Conservation (phyloP, 2,888 invertebrate species). For the Abscondita cerata region DNA sequence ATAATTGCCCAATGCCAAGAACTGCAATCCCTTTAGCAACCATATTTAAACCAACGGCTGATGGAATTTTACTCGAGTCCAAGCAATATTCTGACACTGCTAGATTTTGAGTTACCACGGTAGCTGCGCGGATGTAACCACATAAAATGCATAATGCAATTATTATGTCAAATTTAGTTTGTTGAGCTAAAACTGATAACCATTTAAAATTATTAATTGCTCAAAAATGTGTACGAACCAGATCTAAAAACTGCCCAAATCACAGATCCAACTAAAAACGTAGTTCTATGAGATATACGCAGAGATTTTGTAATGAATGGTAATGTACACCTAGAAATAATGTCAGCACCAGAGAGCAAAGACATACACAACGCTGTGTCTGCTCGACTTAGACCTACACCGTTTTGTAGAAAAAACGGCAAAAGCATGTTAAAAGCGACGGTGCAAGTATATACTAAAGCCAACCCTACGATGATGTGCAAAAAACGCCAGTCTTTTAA, state of each 20-base stretch:
- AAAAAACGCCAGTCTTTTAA: slow-evolving; percentile 69
- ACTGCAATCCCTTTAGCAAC: slow-evolving; percentile 73
- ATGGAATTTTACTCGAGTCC: slow-evolving; percentile 63
- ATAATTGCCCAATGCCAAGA: slow-evolving; percentile 68
- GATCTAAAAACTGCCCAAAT: slow-evolving; percentile 66
- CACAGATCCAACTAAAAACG: slow-evolving; percentile 68
- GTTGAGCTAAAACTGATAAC: slow-evolving; percentile 66
- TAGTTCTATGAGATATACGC: slow-evolving; percentile 66
- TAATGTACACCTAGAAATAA: slow-evolving; percentile 68
- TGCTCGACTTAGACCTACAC: slow-evolving; percentile 56
- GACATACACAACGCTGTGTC: slow-evolving; percentile 75
- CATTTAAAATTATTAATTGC: not conserved
- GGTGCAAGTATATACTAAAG: slow-evolving; percentile 71
- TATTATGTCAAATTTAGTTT: slow-evolving; percentile 62
- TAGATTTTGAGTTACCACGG: slow-evolving; percentile 76
- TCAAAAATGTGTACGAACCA: slow-evolving; percentile 57
- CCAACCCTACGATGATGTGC: slow-evolving; percentile 72
- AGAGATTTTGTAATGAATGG: slow-evolving; percentile 70
- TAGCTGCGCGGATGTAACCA: slow-evolving; percentile 75
- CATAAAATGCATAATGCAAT: slow-evolving; percentile 66
- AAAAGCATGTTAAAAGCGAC: slow-evolving; percentile 75
- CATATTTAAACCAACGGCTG: slow-evolving; percentile 77
- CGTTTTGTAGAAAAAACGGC: slow-evolving; percentile 69
- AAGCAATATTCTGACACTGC: slow-evolving; percentile 71
- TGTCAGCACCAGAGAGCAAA: slow-evolving; percentile 72